Evolutionary conservation across 1,140 invertebrate species (phyloP), one percentile per base, ranked within the genome.

Genomic region (Dinothrombium tinctorium): DNA sequence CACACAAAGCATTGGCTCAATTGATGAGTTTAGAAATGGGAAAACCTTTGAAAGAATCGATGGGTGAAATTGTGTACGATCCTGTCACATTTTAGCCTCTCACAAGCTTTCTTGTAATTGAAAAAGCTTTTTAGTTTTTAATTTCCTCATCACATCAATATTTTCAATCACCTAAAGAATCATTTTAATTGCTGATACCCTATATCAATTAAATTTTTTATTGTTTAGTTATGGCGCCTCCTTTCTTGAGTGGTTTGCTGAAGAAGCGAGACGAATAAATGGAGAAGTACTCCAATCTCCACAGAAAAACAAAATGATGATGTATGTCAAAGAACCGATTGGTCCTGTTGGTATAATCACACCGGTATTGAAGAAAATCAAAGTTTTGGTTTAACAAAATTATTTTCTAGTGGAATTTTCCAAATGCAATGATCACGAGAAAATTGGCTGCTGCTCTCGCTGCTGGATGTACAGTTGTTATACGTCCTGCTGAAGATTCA

Each of bases 401-500:
- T 22, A 8, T 19, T 41, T 47, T 55, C 39, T 46, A 69, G 53
- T 99, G 92, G 92, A 99, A 99, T 57, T 98, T 99, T 60, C 92
- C 94, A 2, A 73, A 76, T 59, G 90, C 90, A 0, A 98, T 99
- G 94, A 86, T 99, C 25, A 86, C 89, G 0, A 63, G 92, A 35
- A 99, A 99, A 64, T 81, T 59, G 35, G 78, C 71, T 22, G 86
- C 94, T 15, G 83, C 90, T 23, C 55, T 99, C 39, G 86, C 89
- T 36, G 79, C 76, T 25, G 94, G 83, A 14, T 98, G 92, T 51
- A 94, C 87, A 0, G 78, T 82, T 55, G 76, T 98, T 0, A 69
- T 95, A 2, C 94, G 92, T 60, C 92, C 92, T 8, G 76, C 89
- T 0, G 86, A 89, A 62, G 89, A 98, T 52, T 98, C 92, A 0